Percentiles rank a stretch among this genome's conserved stretches.
phyloP scores from a whole-genome alignment of 1,140 invertebrate genomes.

The Drosophila simulans region DNA sequence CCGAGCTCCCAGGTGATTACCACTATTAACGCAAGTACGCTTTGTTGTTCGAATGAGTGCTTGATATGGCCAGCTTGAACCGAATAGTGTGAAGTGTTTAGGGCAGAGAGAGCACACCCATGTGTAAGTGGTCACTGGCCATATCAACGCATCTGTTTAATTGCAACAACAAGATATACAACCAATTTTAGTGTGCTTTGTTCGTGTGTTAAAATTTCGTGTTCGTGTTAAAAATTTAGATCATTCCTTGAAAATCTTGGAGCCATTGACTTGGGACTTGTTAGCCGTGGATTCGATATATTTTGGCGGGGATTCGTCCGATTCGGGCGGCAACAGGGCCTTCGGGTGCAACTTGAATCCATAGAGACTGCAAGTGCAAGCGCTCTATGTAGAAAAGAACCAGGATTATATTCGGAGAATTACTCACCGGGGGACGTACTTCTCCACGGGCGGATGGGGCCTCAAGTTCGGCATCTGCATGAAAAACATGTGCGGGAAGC shows the following conservation, averaged over 20 bases:
- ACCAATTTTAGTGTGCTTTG: conserved; percentile 20
- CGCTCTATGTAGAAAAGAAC: not conserved
- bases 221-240: not conserved
- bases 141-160: conserved; percentile 33
- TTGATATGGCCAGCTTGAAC: conserved; percentile 29
- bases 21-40: not conserved
- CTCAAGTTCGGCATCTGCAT: conserved; percentile 32
- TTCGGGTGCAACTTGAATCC: conserved; percentile 32
- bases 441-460: conserved; percentile 15
- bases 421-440: conserved; percentile 37
- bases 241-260: not conserved
- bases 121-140: conserved; percentile 6
- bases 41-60: not conserved
- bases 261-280: not conserved
- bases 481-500: conserved; percentile 73
- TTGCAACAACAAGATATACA: conserved; percentile 11
- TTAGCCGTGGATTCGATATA: not conserved
- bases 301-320: not conserved
- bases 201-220: too few relatives aligned
- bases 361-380: conserved; percentile 11
- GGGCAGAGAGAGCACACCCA: too few relatives aligned
- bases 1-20: not conserved
- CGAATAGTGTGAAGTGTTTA: too few relatives aligned
- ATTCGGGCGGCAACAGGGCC: not conserved
- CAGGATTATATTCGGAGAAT: not conserved